Conservation (phyloP, 2,113 vertebrate species). For the Anhinga rufa region DNA sequence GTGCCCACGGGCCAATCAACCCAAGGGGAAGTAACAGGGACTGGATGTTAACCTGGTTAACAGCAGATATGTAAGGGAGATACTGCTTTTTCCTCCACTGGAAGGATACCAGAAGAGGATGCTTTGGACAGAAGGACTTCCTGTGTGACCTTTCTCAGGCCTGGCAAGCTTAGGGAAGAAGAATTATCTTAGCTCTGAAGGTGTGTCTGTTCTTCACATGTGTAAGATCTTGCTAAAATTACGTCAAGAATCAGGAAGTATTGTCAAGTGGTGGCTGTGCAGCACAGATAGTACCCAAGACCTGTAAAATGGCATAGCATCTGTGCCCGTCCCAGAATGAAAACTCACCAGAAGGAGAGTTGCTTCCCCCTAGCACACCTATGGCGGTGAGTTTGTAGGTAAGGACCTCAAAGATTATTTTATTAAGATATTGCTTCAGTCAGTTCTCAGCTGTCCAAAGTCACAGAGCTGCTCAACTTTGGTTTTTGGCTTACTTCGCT, state of each 20-base stretch:
- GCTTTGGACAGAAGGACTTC: neutral
- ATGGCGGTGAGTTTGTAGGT: neutral
- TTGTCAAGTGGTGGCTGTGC: neutral
- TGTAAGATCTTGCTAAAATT: neutral
- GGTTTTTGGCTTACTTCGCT: neutral
- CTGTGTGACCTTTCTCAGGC: neutral
- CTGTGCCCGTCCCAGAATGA: neutral
- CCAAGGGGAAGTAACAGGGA: neutral
- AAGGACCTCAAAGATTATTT: neutral
- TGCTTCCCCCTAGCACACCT: neutral
- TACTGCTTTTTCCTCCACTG: neutral
- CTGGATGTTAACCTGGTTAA: neutral
- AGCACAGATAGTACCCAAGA: neutral
- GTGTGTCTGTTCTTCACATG: neutral
- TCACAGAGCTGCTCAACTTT: neutral
- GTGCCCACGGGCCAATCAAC: neutral
- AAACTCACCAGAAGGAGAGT: neutral
- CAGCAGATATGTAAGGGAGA: neutral
- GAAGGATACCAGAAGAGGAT: neutral
- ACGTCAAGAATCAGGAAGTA: neutral
- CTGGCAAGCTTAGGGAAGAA: neutral
- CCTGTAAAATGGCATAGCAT: neutral
- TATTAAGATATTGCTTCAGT: neutral
- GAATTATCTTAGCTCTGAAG: neutral
- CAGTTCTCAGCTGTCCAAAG: neutral